Evolutionary conservation across 64 coral and sea anemone species (phyloP).

Genomic region (Dendronephthya gigantea): DNA sequence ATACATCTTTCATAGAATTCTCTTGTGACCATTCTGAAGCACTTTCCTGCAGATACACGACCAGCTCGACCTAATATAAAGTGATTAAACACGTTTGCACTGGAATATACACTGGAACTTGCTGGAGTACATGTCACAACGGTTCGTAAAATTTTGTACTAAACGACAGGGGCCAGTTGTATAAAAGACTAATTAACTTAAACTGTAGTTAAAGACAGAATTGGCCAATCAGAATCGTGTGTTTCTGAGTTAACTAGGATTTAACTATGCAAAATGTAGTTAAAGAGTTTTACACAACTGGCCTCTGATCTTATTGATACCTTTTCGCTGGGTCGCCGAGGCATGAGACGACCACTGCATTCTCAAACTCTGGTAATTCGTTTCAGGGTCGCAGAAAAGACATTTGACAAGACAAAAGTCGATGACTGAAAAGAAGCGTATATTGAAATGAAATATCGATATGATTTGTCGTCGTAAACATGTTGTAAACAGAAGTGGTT

Average conservation of each 20-base stretch:
- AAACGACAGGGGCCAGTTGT: too few relatives aligned
- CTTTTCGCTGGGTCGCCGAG: slow-evolving; percentile 70
- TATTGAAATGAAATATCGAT: background rate
- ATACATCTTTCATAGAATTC: slow-evolving; percentile 74
- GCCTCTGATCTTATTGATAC: too few relatives aligned
- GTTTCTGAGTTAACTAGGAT: too few relatives aligned
- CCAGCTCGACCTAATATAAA: slow-evolving; percentile 74
- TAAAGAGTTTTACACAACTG: too few relatives aligned
- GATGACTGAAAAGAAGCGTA: slow-evolving; percentile 56
- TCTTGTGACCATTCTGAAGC: slow-evolving; percentile 58
- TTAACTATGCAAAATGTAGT: too few relatives aligned
- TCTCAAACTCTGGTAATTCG: slow-evolving; percentile 80
- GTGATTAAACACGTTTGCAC: too few relatives aligned
- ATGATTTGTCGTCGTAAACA: background rate
- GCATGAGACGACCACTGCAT: slow-evolving; percentile 82
- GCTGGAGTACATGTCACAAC: too few relatives aligned
- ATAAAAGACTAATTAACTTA: too few relatives aligned
- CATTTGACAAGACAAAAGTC: slow-evolving; percentile 88
- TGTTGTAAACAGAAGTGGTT: background rate
- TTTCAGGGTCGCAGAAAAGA: slow-evolving; percentile 74
- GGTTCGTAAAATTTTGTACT: too few relatives aligned
- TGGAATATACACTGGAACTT: too few relatives aligned
- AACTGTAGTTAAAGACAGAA: too few relatives aligned
- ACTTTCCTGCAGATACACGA: slow-evolving; percentile 82
- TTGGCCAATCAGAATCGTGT: too few relatives aligned